Conservation (phyloP, 2,113 vertebrate genomes). For the Microcebus lehilahytsara region DNA sequence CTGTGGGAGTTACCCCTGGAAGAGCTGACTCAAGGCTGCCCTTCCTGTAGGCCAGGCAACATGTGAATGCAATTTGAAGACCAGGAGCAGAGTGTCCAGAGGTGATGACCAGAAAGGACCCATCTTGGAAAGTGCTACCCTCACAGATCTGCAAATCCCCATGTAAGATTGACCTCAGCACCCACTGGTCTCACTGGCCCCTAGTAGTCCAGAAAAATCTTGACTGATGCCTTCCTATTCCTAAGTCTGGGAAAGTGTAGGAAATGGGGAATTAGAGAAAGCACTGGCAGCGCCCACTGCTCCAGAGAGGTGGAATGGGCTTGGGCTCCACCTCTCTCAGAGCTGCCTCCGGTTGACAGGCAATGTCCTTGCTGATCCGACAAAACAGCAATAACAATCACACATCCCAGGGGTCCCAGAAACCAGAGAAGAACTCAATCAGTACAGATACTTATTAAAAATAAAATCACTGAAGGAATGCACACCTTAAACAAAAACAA, state of each 20-base stretch:
- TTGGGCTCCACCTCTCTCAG: neutral
- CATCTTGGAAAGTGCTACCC: neutral
- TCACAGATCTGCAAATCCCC: neutral
- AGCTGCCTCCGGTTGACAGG: neutral
- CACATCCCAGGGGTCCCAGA: accelerated
- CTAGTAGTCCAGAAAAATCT: neutral
- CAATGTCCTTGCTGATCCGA: neutral
- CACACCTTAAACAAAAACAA: neutral
- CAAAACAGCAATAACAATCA: neutral
- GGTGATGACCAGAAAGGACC: neutral
- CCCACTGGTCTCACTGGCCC: neutral
- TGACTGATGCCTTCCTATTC: neutral
- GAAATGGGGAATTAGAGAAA: neutral
- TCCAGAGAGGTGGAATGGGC: neutral
- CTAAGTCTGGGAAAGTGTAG: neutral
- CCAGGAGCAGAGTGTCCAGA: neutral
- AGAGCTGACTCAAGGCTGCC: neutral
- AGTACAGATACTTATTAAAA: neutral
- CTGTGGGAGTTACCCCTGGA: neutral
- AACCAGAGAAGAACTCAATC: neutral
- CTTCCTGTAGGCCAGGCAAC: neutral
- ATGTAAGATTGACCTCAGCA: neutral
- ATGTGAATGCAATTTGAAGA: neutral
- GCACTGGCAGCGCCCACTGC: neutral
- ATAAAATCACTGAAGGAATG: neutral